Base-by-base conservation (phyloP, 2,888 invertebrate species). In the Cordilura impudica region DNA sequence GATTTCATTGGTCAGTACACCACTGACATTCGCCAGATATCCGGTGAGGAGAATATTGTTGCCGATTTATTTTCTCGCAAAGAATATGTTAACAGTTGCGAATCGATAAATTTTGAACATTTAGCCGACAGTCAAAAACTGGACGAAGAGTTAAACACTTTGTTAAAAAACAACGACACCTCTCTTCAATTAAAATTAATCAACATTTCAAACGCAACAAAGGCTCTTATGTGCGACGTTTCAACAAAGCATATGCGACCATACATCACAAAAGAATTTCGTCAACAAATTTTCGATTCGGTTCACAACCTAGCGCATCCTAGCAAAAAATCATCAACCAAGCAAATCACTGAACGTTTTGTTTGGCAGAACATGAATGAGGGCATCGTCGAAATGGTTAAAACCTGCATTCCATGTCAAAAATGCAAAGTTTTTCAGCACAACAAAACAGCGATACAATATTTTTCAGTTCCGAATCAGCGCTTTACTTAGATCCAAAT, bases 401-500 rank as follows among this genome's bases (percentile, higher is more conserved):
- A n/a, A n/a, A n/a, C n/a, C n/a, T n/a, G n/a, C n/a, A n/a, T n/a
- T n/a, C n/a, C n/a, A n/a, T n/a, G n/a, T n/a, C n/a, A n/a, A n/a
- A n/a, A n/a, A n/a, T n/a, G n/a, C n/a, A n/a, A n/a, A n/a, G n/a
- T n/a, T n/a, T n/a, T n/a, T n/a, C n/a, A n/a, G n/a, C n/a, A n/a
- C n/a, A n/a, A n/a, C n/a, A n/a, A n/a, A n/a, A n/a, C n/a, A n/a
- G n/a, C n/a, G n/a, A n/a, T n/a, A n/a, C n/a, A n/a, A n/a, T n/a
- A n/a, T n/a, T n/a, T n/a, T n/a, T n/a, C n/a, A n/a, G n/a, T n/a
- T n/a, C n/a, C n/a, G n/a, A n/a, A n/a, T n/a, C n/a, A n/a, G n/a
- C n/a, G 81, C 21, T 79, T 90, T 81, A 75, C 82, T 3, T 88
- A 89, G 72, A 83, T 90, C 12, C 89, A 90, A 81, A 83, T 90